Conservation (phyloP, 1,140 invertebrate genomes). For the Rhyzopertha dominica region DNA sequence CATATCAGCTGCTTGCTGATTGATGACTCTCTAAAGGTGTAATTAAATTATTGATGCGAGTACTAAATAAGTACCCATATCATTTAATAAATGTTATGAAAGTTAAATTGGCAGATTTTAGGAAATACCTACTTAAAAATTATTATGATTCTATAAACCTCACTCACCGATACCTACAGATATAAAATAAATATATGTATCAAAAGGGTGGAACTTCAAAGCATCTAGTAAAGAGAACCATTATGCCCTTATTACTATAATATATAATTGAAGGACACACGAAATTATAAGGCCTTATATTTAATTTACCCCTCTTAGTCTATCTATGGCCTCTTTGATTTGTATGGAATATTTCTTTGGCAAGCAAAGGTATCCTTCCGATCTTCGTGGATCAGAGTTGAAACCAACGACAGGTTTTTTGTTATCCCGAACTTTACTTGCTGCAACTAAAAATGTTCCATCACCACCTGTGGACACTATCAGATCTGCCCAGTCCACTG, state of each 20-base stretch:
- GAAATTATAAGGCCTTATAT: too few relatives aligned
- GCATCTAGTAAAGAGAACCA: background rate
- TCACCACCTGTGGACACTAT: slow-evolving; percentile 95
- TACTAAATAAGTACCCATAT: too few relatives aligned
- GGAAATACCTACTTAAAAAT: too few relatives aligned
- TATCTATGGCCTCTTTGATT: slow-evolving; percentile 66
- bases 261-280: background rate
- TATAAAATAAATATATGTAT: slow-evolving; percentile 23
- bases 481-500: slow-evolving; percentile 89
- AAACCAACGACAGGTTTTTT: slow-evolving; percentile 92
- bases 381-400: slow-evolving; percentile 94
- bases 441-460: slow-evolving; percentile 94
- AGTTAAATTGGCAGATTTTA: too few relatives aligned
- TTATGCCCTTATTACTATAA: background rate
- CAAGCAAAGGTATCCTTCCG: slow-evolving; percentile 89
- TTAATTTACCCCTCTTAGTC: slow-evolving; percentile 59
- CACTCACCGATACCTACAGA: too few relatives aligned
- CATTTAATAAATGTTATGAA: too few relatives aligned
- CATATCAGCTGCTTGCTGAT: too few relatives aligned
- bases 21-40: too few relatives aligned
- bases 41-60: too few relatives aligned
- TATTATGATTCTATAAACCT: too few relatives aligned
- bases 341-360: slow-evolving; percentile 65
- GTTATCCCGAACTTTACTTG: slow-evolving; percentile 70
- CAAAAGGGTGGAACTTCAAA: slow-evolving; percentile 8